Conservation (phyloP, 2,888 invertebrate genomes). For the Mythimna albipuncta region DNA sequence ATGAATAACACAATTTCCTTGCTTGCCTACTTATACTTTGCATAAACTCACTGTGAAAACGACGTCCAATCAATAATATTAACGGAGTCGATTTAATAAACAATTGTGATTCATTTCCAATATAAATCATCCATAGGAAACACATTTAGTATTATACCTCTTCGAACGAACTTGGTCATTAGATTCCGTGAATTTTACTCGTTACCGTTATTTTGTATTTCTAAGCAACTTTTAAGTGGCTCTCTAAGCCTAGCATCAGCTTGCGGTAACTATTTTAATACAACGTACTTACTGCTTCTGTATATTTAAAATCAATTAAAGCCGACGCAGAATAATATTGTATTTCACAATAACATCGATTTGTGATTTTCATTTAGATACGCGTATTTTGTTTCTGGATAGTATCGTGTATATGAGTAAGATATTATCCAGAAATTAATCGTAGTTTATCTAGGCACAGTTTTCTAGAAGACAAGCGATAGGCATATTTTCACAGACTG, state of each 20-base stretch:
- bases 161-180: conserved; percentile 18
- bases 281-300: background rate
- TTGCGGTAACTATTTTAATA: conserved; percentile 18
- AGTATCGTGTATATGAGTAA: background rate
- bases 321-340: background rate
- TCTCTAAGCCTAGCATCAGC: conserved; percentile 2
- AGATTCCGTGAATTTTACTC: conserved; percentile 18
- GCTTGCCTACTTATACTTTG: conserved; percentile 43
- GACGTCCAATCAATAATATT: conserved; percentile 24
- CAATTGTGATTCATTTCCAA: conserved; percentile 41
- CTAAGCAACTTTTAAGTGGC: conserved; percentile 29
- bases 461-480: conserved; percentile 1
- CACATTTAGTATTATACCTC: conserved; percentile 29
- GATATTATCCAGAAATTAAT: background rate
- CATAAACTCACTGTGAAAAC: conserved; percentile 31
- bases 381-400: too few species aligned
- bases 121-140: conserved; percentile 46
- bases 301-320: conserved; percentile 19
- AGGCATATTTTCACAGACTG: background rate
- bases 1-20: conserved; percentile 64
- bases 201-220: conserved; percentile 37
- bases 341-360: conserved; percentile 3
- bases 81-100: conserved; percentile 41
- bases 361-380: background rate
- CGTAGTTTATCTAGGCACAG: background rate